Evolutionary conservation across 2,113 vertebrate genomes (phyloP), one percentile per base, ranked within the genome.

Genomic region (Rhizomys pruinosus): DNA sequence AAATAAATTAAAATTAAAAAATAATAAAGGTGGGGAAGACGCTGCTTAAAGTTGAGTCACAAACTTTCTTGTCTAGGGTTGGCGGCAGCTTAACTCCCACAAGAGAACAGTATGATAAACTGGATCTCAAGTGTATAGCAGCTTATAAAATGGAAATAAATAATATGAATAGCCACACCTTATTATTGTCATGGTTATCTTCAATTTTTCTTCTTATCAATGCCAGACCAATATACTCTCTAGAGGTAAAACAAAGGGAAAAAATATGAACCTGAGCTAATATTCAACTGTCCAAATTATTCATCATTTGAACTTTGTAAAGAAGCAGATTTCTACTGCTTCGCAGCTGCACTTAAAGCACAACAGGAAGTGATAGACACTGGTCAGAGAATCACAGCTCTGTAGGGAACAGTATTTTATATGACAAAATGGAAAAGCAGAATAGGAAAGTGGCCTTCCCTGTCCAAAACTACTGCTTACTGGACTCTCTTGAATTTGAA

Each of bases 141-240:
- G 39, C 64, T 88, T 85, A 22, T 44, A 74, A 90, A 72, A 39
- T 29, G 47, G 78, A n/a, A n/a, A 59, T 16, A 57, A 12, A 19
- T 15, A 13, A 2, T 25, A 16, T 68, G 8, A 34, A n/a, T 12
- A 27, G 68, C 29, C 64, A 86, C 81, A 66, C 22, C 37, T 91
- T 93, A 81, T 86, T 79, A 69, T 20, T 78, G 66, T 34, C 23
- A 68, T 15, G 93, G 64, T 63, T 84, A 90, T 69, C 34, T 94
- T 42, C n/a, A 91, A 34, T 72, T 88, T 89, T 66, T 73, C 55
- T 39, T 13, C 16, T 79, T 84, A 79, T 25, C 7, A 52, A 52
- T 52, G 47, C 47, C 47, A 52, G 47, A 52, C 11, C 47, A 52
- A 52, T 11, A 52, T 11, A 7, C 47, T 52, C 47, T 52, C 6